phyloP scores from a whole-genome alignment of 2,113 vertebrate species.

The Setophaga coronata region DNA sequence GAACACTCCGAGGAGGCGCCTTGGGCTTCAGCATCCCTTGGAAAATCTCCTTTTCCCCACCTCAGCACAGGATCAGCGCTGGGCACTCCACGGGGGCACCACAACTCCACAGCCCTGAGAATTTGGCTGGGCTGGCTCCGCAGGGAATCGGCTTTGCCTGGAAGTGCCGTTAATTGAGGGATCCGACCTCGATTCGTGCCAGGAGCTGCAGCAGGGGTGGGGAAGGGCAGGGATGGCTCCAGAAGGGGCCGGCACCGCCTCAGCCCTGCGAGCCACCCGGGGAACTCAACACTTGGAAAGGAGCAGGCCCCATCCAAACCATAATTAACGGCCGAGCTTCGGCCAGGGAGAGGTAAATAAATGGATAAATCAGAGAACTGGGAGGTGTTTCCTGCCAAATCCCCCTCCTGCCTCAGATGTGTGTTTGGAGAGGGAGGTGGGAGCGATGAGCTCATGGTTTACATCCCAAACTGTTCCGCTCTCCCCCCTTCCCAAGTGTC shows the following conservation, averaged over 20 bases:
- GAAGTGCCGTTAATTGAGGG: constrained; percentile 1
- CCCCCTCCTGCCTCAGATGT: not conserved
- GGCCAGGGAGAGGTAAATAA: constrained; percentile 49
- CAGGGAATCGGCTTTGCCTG: not conserved
- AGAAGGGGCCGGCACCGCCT: not conserved
- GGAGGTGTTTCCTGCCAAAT: constrained; percentile 2
- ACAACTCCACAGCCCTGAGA: not conserved
- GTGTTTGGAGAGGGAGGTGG: not conserved
- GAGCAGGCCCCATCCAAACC: constrained; percentile 32
- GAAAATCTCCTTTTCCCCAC: not conserved
- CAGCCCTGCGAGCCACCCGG: not conserved
- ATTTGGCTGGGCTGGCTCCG: not conserved
- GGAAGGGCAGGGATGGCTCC: not conserved
- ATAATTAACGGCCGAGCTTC: constrained; percentile 36
- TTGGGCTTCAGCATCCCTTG: not conserved
- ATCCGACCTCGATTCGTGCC: not conserved
- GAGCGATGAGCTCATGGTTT: not conserved
- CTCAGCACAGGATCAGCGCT: not conserved
- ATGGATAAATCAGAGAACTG: constrained; percentile 41
- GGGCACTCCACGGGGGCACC: not conserved
- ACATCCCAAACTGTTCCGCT: not conserved
- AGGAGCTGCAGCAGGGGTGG: not conserved
- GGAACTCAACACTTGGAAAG: constrained; percentile 4
- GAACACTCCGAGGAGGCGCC: not conserved
- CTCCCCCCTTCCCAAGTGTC: not conserved